Percentiles rank a stretch among this genome's conserved stretches.
These are phyloP conservation scores for Xestia xanthographa DNA, from an alignment of 2,888 invertebrate species.

Conservation along the genomic window DNA sequence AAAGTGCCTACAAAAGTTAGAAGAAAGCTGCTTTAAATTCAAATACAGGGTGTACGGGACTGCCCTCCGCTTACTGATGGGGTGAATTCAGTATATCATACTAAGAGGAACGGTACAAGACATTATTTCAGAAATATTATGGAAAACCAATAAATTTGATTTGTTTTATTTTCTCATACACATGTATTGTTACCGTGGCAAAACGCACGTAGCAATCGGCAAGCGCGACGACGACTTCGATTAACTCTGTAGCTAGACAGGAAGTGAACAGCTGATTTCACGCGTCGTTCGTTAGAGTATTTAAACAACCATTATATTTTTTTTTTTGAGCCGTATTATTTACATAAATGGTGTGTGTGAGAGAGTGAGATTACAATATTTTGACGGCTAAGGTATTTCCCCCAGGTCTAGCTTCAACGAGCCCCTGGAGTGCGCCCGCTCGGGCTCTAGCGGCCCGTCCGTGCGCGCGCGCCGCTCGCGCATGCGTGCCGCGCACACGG, in stretches of 20 bases:
- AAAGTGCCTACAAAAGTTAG: too few species aligned
- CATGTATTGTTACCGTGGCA: not conserved
- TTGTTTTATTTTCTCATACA: too few species aligned
- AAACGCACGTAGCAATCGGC: not conserved
- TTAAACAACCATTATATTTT: not conserved
- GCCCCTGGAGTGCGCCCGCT: conserved; percentile 83
- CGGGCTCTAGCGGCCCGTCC: conserved; percentile 78
- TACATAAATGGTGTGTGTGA: too few species aligned
- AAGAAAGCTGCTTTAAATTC: too few species aligned
- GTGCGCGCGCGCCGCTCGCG: conserved; percentile 72
- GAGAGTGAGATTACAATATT: not conserved
- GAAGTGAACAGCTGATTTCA: too few species aligned
- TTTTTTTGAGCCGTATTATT: not conserved
- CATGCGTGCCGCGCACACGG: conserved; percentile 57
- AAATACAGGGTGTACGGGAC: too few species aligned
- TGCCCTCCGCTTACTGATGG: too few species aligned
- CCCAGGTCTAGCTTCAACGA: conserved; percentile 85
- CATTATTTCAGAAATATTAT: too few species aligned
- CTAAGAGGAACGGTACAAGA: too few species aligned
- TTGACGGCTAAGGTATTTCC: not conserved
- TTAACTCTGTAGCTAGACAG: not conserved
- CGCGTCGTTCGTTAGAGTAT: too few species aligned
- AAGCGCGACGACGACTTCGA: not conserved
- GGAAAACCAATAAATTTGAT: too few species aligned
- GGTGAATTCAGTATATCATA: too few species aligned